Evolutionary conservation across 2,113 vertebrate genomes (phyloP), one percentile per base, ranked within the genome.

Genomic region (Petrocephalus zakoni): DNA sequence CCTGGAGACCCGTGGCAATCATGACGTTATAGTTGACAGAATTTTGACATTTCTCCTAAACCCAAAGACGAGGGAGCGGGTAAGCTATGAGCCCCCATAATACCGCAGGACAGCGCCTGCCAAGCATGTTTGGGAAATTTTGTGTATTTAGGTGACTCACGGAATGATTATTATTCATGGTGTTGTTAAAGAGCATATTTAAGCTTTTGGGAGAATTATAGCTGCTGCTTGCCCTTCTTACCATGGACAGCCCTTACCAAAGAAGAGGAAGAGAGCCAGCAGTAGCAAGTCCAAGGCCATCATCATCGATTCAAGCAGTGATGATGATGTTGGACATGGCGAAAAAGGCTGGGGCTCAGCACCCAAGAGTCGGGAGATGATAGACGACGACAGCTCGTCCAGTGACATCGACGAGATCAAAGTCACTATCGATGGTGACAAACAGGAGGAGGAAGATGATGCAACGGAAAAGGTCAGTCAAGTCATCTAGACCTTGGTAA

Each of bases 51-150:
- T 99, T 90, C 94, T 99, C 88, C 93, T 96, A 90, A 93, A 96
- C 11, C 98, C 98, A 2, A 99, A 96, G 85, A 97, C 96, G 94
- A 98, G 97, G 13, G 98, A 98, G 83, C 99, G 98, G 96, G 98
- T 99, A 91, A 95, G 94, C 49, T 87, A 25, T 47, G 2, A 5
- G 49, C 4, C 37, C 7, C 4, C 8, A 2, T 34, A 75, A 53
- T 82, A 0, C 2, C 8, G 1, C 25, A 75, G 61, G 68, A 0
- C 1, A 10, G 29, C 15, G n/a, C 25, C 25, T 55, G n/a, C 49
- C 49, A 21, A 21, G 46, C n/a, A 21, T 47, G 3, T 25, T 87
- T 81, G 37, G 84, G 55, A 8, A 89, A 56, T 4, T 29, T 64
- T 55, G 42, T 42, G 81, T 11, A n/a, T 78, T 78, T 29, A 29